These are phyloP conservation scores for Chelonoidis abingdonii DNA, from an alignment of 2,113 vertebrate species.

Conservation along the genomic window DNA sequence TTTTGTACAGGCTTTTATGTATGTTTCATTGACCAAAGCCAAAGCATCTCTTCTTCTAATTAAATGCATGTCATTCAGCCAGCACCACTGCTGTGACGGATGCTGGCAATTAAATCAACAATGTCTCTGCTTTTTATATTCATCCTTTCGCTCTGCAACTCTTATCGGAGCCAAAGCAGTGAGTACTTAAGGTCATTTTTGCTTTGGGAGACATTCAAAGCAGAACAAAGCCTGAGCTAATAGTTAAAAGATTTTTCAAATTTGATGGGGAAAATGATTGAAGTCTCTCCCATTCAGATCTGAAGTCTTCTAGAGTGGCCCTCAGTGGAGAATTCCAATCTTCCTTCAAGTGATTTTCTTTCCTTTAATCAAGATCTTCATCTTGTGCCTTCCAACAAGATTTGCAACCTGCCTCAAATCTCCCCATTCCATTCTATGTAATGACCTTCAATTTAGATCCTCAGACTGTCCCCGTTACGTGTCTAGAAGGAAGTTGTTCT, in stretches of 20 bases:
- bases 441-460: fast-evolving
- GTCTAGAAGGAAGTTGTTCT: fast-evolving
- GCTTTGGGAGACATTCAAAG: not conserved
- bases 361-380: not conserved
- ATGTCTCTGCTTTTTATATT: not conserved
- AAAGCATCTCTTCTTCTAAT: conserved; percentile 35
- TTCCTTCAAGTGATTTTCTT: not conserved
- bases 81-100: not conserved
- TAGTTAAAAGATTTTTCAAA: not conserved
- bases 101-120: conserved; percentile 41
- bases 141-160: not conserved
- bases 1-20: not conserved
- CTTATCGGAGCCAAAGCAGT: not conserved
- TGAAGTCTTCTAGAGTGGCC: not conserved
- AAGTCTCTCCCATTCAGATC: not conserved
- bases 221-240: conserved; percentile 8
- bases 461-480: fast-evolving
- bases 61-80: conserved; percentile 30
- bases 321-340: not conserved
- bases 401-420: not conserved
- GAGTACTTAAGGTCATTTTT: not conserved
- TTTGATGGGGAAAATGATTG: not conserved
- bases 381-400: not conserved
- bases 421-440: not conserved
- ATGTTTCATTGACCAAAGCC: conserved; percentile 33